A percentile compares a stretch with the other conserved stretches of the same genome.
phyloP scores from a whole-genome alignment of 2,797 vertebrate genomes.

The Squalus acanthias region DNA sequence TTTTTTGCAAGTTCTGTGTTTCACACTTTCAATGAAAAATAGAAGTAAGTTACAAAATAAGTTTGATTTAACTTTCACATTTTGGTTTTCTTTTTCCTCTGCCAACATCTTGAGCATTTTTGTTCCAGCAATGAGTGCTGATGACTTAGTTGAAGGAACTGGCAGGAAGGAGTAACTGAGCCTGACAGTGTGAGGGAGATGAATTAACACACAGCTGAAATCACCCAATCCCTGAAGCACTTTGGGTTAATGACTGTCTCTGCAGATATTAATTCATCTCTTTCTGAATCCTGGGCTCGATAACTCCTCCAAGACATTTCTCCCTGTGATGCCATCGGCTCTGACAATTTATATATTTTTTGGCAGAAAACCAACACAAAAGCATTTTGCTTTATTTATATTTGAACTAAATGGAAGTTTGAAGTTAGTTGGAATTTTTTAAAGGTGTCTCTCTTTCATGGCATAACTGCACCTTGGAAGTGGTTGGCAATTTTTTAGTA shows the following conservation, averaged over 20 bases:
- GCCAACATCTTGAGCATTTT: conserved; percentile 17
- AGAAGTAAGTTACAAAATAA: background rate
- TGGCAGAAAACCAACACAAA: background rate
- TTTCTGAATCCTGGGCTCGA: background rate
- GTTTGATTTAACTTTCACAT: background rate
- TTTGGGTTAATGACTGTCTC: conserved; percentile 15
- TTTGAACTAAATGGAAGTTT: background rate
- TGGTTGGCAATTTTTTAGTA: background rate
- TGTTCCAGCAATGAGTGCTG: background rate
- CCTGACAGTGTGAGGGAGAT: conserved; percentile 22
- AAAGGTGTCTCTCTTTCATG: background rate
- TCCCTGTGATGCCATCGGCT: background rate
- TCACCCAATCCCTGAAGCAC: conserved; percentile 24
- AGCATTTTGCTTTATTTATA: background rate
- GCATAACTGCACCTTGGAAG: background rate
- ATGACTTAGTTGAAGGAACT: conserved; percentile 1
- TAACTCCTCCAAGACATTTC: conserved; percentile 16
- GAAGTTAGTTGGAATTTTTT: background rate
- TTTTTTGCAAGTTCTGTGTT: background rate
- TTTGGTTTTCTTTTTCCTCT: background rate
- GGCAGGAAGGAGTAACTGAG: conserved; percentile 7
- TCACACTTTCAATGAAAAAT: background rate
- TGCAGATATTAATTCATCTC: conserved; percentile 23
- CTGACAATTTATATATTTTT: background rate
- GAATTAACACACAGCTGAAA: conserved; percentile 16